Percentiles rank a stretch among this genome's conserved stretches.
Evolutionary conservation across 2,888 invertebrate genomes (phyloP).

Genomic region (Eupeodes luniger): DNA sequence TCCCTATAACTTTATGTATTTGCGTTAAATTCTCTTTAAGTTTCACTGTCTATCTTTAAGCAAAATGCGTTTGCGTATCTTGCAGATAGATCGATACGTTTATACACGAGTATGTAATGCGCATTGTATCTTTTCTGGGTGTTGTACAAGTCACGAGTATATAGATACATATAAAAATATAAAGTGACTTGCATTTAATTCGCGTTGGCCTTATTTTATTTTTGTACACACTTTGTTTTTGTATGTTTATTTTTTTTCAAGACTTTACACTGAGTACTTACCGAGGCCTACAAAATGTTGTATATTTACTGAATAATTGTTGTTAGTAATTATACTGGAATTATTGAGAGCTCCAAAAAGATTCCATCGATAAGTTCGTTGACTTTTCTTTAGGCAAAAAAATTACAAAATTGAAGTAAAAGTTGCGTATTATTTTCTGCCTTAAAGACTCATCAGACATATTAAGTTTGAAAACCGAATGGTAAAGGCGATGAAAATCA

Average conservation of each 20-base stretch:
- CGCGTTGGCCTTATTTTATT: conserved; percentile 35
- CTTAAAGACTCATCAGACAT: too few relatives aligned
- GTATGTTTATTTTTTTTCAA: not conserved
- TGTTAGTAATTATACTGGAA: not conserved
- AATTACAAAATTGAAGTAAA: not conserved
- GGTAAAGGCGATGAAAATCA: too few relatives aligned
- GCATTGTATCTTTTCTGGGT: not conserved
- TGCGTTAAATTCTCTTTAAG: not conserved
- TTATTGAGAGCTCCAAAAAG: not conserved
- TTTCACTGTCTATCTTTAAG: not conserved
- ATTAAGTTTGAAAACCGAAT: too few relatives aligned
- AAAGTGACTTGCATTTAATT: conserved; percentile 13
- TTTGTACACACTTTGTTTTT: not conserved
- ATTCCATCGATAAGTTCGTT: not conserved
- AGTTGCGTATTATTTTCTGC: not conserved
- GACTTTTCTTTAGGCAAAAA: not conserved
- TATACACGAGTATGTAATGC: not conserved
- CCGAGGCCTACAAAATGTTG: too few relatives aligned
- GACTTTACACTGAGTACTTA: not conserved
- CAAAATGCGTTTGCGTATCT: conserved; percentile 20
- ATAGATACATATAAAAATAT: not conserved
- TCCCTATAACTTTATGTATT: not conserved
- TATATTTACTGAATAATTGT: not conserved
- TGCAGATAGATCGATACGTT: conserved; percentile 12
- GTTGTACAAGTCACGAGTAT: too few relatives aligned